A percentile compares a stretch with the other conserved stretches of the same genome.
Evolutionary conservation across 2,113 vertebrate genomes (phyloP).

Genomic region (Chaetodon trifascialis): DNA sequence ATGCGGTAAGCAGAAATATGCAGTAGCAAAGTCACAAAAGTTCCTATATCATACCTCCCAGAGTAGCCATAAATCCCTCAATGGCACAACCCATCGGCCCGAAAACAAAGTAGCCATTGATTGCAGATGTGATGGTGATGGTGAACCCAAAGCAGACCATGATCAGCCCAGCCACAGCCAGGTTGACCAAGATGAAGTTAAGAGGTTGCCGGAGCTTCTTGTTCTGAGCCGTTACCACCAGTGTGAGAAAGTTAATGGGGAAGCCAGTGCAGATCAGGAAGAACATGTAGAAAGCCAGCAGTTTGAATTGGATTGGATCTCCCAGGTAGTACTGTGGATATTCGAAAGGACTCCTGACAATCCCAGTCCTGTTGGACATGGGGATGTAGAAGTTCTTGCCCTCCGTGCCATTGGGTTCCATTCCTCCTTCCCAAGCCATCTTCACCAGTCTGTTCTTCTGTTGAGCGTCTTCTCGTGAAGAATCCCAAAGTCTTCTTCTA

Average conservation of each 20-base stretch:
- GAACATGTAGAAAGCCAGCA: conserved; percentile 84
- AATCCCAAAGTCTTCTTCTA: too few species aligned
- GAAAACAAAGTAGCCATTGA: conserved; percentile 61
- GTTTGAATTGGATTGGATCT: conserved; percentile 77
- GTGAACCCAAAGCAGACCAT: conserved; percentile 86
- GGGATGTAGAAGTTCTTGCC: conserved; percentile 90
- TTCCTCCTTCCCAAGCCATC: conserved; percentile 63
- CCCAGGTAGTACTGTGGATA: conserved; percentile 88
- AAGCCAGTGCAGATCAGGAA: conserved; percentile 83
- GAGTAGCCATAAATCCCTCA: conserved; percentile 85
- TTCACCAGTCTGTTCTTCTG: conserved; percentile 84
- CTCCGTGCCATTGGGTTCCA: conserved; percentile 82
- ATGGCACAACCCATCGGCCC: conserved; percentile 73
- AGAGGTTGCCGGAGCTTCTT: conserved; percentile 89
- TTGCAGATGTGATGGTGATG: conserved; percentile 64
- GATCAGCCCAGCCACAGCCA: conserved; percentile 84
- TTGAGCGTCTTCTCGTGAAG: conserved; percentile 87
- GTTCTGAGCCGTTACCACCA: conserved; percentile 86
- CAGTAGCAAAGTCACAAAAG: not conserved
- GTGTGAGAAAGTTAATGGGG: conserved; percentile 87
- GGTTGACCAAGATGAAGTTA: conserved; percentile 87
- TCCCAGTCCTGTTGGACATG: conserved; percentile 88
- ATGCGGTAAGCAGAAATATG: not conserved
- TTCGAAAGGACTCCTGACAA: conserved; percentile 86
- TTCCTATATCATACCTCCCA: conserved; percentile 80